A percentile compares a stretch with the other conserved stretches of the same genome.
Evolutionary conservation across 2,797 vertebrate species (phyloP).

Genomic region (Silurus lanzhouensis): DNA sequence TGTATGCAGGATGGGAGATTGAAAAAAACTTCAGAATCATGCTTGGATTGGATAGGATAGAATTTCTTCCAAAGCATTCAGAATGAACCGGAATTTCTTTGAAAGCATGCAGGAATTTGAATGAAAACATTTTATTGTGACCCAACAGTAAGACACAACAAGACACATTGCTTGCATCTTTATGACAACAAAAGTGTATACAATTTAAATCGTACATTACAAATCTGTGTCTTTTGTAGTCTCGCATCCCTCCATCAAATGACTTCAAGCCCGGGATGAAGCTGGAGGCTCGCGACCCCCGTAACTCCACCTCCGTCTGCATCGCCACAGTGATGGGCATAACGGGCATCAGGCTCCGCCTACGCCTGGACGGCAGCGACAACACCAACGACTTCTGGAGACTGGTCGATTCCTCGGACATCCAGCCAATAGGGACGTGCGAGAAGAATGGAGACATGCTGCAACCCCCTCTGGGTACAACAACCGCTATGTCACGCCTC

Average conservation of each 20-base stretch:
- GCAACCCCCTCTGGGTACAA: conserved; percentile 91
- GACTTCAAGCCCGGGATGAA: conserved; percentile 98
- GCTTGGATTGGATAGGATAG: neutral
- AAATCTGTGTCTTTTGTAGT: conserved; percentile 68
- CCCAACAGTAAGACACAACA: neutral
- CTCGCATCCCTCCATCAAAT: conserved; percentile 85
- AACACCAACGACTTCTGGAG: conserved; percentile 98
- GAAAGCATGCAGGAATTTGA: neutral
- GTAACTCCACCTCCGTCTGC: conserved; percentile 89
- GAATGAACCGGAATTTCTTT: neutral
- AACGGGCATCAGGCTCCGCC: conserved; percentile 86
- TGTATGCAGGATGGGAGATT: neutral
- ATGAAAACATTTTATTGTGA: neutral
- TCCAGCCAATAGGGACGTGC: conserved; percentile 92
- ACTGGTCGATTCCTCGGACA: conserved; percentile 92
- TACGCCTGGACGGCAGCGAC: conserved; percentile 92
- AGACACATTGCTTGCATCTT: too few relatives aligned
- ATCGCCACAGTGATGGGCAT: conserved; percentile 92
- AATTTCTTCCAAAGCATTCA: neutral
- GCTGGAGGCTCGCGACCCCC: conserved; percentile 90
- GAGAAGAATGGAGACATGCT: conserved; percentile 97
- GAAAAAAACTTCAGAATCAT: too few relatives aligned
- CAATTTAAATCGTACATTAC: neutral
- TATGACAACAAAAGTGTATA: too few relatives aligned
- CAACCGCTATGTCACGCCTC: neutral